Evolutionary conservation across 1,140 invertebrate species (phyloP).

Genomic region (Stenopsyche tienmushanensis): DNA sequence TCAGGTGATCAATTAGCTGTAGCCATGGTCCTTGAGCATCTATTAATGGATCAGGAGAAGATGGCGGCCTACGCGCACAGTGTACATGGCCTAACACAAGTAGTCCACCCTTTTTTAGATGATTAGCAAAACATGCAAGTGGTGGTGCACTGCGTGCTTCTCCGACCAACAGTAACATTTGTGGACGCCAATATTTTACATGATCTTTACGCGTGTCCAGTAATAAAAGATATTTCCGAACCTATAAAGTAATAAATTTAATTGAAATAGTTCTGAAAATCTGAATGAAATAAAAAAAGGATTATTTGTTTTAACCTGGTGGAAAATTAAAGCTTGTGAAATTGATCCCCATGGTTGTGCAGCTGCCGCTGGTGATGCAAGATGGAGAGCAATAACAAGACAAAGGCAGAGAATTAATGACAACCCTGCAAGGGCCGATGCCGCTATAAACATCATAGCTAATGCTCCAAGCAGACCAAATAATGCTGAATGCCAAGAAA

Average conservation of each 20-base stretch:
- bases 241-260: slow-evolving; percentile 54
- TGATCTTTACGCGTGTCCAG: slow-evolving; percentile 96
- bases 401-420: slow-evolving; percentile 86
- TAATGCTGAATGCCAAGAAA: slow-evolving; percentile 91
- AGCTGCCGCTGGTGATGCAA: slow-evolving; percentile 87
- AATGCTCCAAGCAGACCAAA: slow-evolving; percentile 84
- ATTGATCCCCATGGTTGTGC: slow-evolving; percentile 90
- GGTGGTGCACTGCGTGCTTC: slow-evolving; percentile 89
- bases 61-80: slow-evolving; percentile 51
- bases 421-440: slow-evolving; percentile 83
- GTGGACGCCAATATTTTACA: slow-evolving; percentile 98
- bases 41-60: slow-evolving; percentile 72
- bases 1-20: slow-evolving; percentile 81
- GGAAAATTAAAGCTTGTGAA: slow-evolving; percentile 97
- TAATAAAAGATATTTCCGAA: slow-evolving; percentile 94
- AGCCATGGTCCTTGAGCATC: slow-evolving; percentile 86
- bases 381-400: slow-evolving; percentile 83
- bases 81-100: slow-evolving; percentile 92
- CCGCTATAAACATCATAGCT: slow-evolving; percentile 95
- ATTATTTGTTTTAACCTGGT: slow-evolving; percentile 70
- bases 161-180: slow-evolving; percentile 90
- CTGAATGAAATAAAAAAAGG: neutral
- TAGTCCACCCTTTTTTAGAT: slow-evolving; percentile 96
- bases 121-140: slow-evolving; percentile 96
- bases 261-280: neutral